phyloP scores from a whole-genome alignment of 2,888 invertebrate species.

The Tipula lateralis region DNA sequence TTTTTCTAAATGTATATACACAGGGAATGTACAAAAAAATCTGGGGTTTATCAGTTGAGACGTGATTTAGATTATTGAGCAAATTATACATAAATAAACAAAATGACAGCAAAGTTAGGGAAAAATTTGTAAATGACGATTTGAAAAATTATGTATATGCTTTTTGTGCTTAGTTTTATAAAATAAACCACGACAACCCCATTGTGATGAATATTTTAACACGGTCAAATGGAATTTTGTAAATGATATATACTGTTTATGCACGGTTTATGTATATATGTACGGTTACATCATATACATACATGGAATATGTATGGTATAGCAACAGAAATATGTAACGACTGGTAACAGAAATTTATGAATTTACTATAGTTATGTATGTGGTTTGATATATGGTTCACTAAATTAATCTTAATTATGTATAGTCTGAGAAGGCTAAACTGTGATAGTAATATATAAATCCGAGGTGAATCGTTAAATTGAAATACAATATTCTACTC shows the following conservation, averaged over 20 bases:
- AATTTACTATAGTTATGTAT: too few relatives aligned
- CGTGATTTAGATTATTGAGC: conserved; percentile 11
- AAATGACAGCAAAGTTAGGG: not conserved
- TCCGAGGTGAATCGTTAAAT: too few relatives aligned
- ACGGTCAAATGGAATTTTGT: not conserved
- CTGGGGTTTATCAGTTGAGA: conserved; percentile 19
- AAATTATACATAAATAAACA: conserved; percentile 11
- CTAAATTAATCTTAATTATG: too few relatives aligned
- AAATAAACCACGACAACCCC: not conserved
- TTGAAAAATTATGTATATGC: not conserved
- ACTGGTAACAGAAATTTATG: too few relatives aligned
- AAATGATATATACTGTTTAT: not conserved
- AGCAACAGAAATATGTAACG: too few relatives aligned
- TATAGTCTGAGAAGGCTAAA: too few relatives aligned
- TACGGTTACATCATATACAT: not conserved
- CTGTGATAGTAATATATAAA: too few relatives aligned
- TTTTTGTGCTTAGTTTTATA: not conserved
- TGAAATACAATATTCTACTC: too few relatives aligned
- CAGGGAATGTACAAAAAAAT: not conserved
- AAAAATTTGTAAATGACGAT: not conserved
- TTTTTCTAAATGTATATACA: not conserved
- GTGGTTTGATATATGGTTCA: too few relatives aligned
- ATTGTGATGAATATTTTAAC: not conserved
- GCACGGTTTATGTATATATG: not conserved
- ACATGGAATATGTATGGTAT: too few relatives aligned